A percentile compares a stretch with the other conserved stretches of the same genome.
Evolutionary conservation across 2,888 invertebrate species (phyloP).

Genomic region (Melinaea marsaeus): DNA sequence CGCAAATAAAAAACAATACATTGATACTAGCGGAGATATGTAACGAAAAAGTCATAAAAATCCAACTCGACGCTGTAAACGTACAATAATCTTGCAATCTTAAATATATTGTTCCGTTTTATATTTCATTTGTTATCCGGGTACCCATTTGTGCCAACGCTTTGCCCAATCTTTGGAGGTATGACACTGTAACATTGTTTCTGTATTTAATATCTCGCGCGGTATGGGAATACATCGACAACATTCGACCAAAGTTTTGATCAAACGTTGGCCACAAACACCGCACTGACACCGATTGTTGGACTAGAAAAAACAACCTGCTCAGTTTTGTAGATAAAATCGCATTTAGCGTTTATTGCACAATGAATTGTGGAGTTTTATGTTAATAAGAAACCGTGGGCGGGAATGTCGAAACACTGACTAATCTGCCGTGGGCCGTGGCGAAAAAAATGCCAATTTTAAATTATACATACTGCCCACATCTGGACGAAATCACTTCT

Average conservation of each 20-base stretch:
- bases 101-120: conserved; percentile 25
- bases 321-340: conserved; percentile 63
- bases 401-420: conserved; percentile 75
- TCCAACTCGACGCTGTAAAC: conserved; percentile 22
- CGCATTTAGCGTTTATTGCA: conserved; percentile 71
- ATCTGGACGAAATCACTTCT: conserved; percentile 52
- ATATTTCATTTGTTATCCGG: conserved; percentile 17
- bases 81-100: conserved; percentile 19
- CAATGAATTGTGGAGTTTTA: conserved; percentile 74
- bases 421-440: conserved; percentile 73
- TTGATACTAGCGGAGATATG: conserved; percentile 18
- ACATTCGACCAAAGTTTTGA: background rate
- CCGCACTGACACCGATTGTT: background rate
- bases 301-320: conserved; percentile 10
- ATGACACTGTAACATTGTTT: too few species aligned
- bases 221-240: background rate
- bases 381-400: conserved; percentile 72
- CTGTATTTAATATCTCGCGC: too few species aligned
- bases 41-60: conserved; percentile 26
- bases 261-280: background rate
- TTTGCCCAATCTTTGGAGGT: conserved; percentile 11
- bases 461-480: conserved; percentile 75
- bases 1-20: conserved; percentile 22
- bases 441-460: conserved; percentile 74
- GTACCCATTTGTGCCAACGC: conserved; percentile 1